These are phyloP conservation scores for Nudaria mundana DNA, from an alignment of 2,888 invertebrate genomes.

Conservation along the genomic window DNA sequence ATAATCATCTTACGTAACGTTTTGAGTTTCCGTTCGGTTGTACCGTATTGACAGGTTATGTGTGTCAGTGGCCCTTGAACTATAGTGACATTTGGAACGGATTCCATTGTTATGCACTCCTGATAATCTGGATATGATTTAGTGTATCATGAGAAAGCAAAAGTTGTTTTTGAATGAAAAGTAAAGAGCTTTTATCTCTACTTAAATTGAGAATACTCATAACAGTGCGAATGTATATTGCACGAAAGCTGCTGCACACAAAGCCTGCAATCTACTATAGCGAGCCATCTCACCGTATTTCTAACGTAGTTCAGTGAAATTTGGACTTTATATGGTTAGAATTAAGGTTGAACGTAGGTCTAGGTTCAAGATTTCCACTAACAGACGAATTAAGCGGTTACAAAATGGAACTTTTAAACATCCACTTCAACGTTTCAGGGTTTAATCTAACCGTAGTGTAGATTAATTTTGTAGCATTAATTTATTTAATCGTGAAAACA, in stretches of 20 bases:
- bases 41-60: slow-evolving; percentile 62
- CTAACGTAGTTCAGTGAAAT: slow-evolving; percentile 30
- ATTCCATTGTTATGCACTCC: slow-evolving; percentile 19
- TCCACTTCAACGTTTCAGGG: slow-evolving; percentile 8
- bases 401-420: slow-evolving; percentile 28
- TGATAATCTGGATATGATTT: slow-evolving; percentile 9
- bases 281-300: slow-evolving; percentile 35
- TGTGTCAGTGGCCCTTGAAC: slow-evolving; percentile 46
- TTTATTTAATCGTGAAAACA: too few species aligned
- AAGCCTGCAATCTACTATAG: slow-evolving; percentile 36
- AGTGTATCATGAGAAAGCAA: slow-evolving; percentile 16
- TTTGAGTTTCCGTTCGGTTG: slow-evolving; percentile 52
- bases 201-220: slow-evolving; percentile 17
- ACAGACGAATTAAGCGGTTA: slow-evolving; percentile 28
- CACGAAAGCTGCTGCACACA: slow-evolving; percentile 44
- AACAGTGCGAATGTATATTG: slow-evolving; percentile 27
- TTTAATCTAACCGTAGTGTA: background rate
- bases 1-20: slow-evolving; percentile 68
- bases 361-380: slow-evolving; percentile 17
- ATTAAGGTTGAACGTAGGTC: slow-evolving; percentile 36
- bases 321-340: slow-evolving; percentile 27
- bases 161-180: slow-evolving; percentile 18
- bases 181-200: slow-evolving; percentile 9
- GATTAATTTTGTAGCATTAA: too few species aligned
- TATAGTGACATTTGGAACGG: slow-evolving; percentile 25